These are phyloP conservation scores for Tyto alba DNA, from an alignment of 2,113 vertebrate species.

Conservation along the genomic window DNA sequence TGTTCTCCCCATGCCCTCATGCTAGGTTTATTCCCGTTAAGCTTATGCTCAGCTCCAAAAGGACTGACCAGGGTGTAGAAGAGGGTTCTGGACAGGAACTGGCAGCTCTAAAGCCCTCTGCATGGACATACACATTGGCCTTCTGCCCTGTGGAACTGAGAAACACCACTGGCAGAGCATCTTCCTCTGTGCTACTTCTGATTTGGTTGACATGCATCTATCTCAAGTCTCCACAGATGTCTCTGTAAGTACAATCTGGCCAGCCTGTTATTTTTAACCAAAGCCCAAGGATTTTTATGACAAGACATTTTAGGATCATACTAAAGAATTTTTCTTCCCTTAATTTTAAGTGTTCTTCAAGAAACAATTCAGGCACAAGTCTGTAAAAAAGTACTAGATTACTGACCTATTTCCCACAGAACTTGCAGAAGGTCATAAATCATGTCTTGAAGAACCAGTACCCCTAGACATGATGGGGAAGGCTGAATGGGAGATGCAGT, in stretches of 20 bases:
- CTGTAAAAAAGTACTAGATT: not conserved
- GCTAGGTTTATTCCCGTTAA: not conserved
- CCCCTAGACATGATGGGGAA: not conserved
- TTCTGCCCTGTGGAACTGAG: not conserved
- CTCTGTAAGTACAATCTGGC: not conserved
- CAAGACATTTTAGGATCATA: not conserved
- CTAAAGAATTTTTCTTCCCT: not conserved
- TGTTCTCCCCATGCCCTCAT: accelerated
- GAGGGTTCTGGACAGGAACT: not conserved
- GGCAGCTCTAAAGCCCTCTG: not conserved
- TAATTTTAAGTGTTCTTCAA: not conserved
- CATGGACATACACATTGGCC: accelerated
- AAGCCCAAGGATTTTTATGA: not conserved
- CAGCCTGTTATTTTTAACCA: not conserved
- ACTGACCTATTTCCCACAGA: not conserved
- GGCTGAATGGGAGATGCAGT: not conserved
- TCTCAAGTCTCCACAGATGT: not conserved
- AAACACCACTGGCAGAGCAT: not conserved
- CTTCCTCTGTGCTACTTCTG: not conserved
- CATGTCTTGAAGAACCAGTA: not conserved
- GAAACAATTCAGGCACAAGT: not conserved
- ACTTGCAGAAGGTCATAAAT: not conserved
- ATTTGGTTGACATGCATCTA: not conserved
- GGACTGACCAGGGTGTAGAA: not conserved
- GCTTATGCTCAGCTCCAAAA: not conserved